Evolutionary conservation across 2,113 vertebrate genomes (phyloP).

Genomic region (Pavo muticus): DNA sequence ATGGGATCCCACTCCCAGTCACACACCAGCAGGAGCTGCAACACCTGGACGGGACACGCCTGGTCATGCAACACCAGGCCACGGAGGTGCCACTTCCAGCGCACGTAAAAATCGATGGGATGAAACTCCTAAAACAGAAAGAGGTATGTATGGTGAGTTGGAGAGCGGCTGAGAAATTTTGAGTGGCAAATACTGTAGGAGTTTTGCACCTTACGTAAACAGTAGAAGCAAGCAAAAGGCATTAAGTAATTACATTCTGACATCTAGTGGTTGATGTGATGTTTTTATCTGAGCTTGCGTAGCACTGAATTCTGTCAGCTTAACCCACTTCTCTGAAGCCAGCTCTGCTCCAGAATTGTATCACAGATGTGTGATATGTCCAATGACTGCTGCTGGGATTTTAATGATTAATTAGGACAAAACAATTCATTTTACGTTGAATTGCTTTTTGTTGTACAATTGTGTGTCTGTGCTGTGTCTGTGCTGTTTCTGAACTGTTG

Average conservation of each 20-base stretch:
- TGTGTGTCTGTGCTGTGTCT: not conserved
- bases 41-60: slow-evolving; percentile 96
- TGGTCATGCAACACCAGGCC: slow-evolving; percentile 94
- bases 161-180: accelerated
- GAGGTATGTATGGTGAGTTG: slow-evolving; percentile 74
- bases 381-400: not conserved
- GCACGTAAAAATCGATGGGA: slow-evolving; percentile 99
- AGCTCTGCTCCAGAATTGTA: accelerated
- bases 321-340: not conserved
- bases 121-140: slow-evolving; percentile 97
- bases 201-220: not conserved
- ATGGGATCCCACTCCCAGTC: slow-evolving; percentile 98
- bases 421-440: accelerated
- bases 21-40: slow-evolving; percentile 94
- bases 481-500: not conserved
- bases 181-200: not conserved
- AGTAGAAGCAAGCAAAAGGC: not conserved
- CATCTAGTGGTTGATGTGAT: slow-evolving; percentile 25
- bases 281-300: not conserved
- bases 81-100: slow-evolving; percentile 93
- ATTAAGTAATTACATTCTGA: not conserved
- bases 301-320: not conserved
- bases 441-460: accelerated
- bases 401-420: not conserved
- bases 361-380: not conserved